Conservation (phyloP, 2,888 invertebrate genomes). For the Notodonta ziczac region DNA sequence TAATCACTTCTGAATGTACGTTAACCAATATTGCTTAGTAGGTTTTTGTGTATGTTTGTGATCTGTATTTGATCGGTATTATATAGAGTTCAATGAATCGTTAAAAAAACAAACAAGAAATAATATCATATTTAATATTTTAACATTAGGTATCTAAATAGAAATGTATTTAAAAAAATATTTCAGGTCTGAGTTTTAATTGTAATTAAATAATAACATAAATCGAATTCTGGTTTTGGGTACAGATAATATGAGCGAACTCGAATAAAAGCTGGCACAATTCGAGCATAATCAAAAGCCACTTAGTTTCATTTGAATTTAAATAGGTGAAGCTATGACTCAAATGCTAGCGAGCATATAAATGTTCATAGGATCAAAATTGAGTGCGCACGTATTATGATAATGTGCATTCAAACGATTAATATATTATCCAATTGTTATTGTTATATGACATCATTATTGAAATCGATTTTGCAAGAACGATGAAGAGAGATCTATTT, state of each 20-base stretch:
- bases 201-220: too few species aligned
- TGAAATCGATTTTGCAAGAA: slow-evolving; percentile 27
- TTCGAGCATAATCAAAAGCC: too few species aligned
- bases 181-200: too few species aligned
- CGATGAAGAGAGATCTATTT: slow-evolving; percentile 7
- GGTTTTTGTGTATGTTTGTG: neutral
- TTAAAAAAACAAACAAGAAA: too few species aligned
- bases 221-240: too few species aligned
- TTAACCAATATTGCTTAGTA: neutral
- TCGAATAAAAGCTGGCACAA: too few species aligned
- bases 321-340: neutral
- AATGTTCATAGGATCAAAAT: slow-evolving; percentile 49
- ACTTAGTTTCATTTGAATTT: neutral
- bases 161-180: too few species aligned
- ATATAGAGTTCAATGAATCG: neutral
- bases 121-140: too few species aligned
- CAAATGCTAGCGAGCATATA: slow-evolving; percentile 4
- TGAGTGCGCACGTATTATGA: slow-evolving; percentile 38
- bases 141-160: too few species aligned
- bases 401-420: slow-evolving; percentile 28
- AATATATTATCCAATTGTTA: slow-evolving; percentile 28
- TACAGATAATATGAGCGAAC: too few species aligned
- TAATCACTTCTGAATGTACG: neutral
- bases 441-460: slow-evolving; percentile 32
- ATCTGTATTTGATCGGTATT: neutral